phyloP scores from a whole-genome alignment of 2,113 vertebrate genomes.

The Eonycteris spelaea region DNA sequence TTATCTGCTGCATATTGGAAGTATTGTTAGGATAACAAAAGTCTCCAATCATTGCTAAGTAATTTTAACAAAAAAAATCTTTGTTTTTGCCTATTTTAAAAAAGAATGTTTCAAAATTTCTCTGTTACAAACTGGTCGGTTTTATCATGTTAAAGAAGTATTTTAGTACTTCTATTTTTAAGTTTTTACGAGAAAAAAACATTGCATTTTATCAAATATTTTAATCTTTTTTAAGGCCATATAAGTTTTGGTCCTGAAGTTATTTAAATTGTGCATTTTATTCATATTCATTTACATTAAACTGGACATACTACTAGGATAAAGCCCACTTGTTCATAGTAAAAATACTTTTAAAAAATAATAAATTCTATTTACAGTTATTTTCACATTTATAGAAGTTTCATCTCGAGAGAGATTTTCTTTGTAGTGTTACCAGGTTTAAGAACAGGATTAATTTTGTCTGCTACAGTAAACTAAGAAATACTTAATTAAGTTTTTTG shows the following conservation, averaged over 20 bases:
- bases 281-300: not conserved
- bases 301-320: not conserved
- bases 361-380: not conserved
- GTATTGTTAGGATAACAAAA: not conserved
- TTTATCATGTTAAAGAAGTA: constrained; percentile 3
- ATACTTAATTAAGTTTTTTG: not conserved
- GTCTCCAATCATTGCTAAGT: not conserved
- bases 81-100: constrained; percentile 17
- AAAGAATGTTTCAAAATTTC: constrained; percentile 7
- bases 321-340: not conserved
- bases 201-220: constrained; percentile 14
- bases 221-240: not conserved
- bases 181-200: not conserved
- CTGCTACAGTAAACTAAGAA: not conserved
- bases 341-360: constrained; percentile 39
- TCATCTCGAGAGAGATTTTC: not conserved
- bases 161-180: not conserved
- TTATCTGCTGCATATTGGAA: not conserved
- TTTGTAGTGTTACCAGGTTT: not conserved
- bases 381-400: constrained; percentile 2
- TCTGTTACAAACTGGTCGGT: not conserved
- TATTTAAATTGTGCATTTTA: not conserved
- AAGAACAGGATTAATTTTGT: not conserved
- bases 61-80: constrained; percentile 20
- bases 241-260: constrained; percentile 17